Base-by-base conservation (phyloP, 2,888 invertebrate species). In the Brenthis hecate region DNA sequence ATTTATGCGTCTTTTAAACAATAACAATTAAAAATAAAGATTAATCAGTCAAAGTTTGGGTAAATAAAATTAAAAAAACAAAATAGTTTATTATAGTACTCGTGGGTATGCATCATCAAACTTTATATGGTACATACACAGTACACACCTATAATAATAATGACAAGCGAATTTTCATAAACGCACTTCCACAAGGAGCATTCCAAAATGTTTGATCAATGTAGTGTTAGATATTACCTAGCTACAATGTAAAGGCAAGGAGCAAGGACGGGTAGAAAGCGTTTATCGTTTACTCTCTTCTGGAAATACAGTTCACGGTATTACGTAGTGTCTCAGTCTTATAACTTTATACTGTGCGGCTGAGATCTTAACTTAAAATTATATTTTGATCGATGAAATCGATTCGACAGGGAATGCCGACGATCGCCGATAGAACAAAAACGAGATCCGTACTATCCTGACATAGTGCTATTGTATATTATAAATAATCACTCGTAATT, bases 261-360 rank as follows among this genome's bases (percentile, higher is more conserved):
- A 89, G 89, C 86, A 87, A 92, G 92, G 92, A 92, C 92, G 92
- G 92, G 92, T 89, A 87, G 86, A 90, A 91, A 92, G 91, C 91
- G 87, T 88, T 87, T 88, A 84, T 88, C 82, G 85, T 89, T 86
- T 85, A 86, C 88, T 88, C 87, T 84, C 87, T 85, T 86, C 85
- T 86, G 89, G 86, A 88, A 87, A 87, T 86, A 86, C 84, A 87
- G 86, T 87, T 91, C 86, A 85, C 83, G 87, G 86, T 85, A 85
- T 88, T 91, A 90, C 90, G 88, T 91, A 88, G 83, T 88, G 83
- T 88, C 83, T 91, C 91, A 92, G 91, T 92, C 91, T 92, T 92
- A 89, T 91, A 84, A 87, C 87, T 86, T 88, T 85, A 84, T 85
- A 81, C 85, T 84, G 85, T 81, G 81, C 77, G 81, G 85, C 83